Base-by-base conservation (phyloP, 2,888 invertebrate species). In the Octonoba sinensis region DNA sequence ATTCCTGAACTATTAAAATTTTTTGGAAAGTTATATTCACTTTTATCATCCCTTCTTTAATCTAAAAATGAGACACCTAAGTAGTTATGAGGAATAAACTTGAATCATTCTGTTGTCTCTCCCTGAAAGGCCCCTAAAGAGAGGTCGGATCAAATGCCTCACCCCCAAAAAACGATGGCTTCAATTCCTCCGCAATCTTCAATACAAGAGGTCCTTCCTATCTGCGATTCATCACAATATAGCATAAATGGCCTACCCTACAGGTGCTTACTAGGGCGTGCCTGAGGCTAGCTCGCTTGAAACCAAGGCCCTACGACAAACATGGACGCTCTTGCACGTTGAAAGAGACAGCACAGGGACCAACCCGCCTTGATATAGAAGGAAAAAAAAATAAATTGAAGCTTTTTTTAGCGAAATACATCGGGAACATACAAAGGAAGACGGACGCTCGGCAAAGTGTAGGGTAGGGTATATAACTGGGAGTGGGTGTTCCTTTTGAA, bases 401-500 rank as follows among this genome's bases (percentile, higher is more conserved):
- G 57, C 13, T 57, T 36, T 44, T 62, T 62, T 62, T 36, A n/a
- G n/a, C 24, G n/a, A 47, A 46, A 44, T 64, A 16, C 49, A 49
- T 65, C 49, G 65, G 65, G 46, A 16, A 49, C 46, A 24, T 49
- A 65, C 49, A 65, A 65, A 49, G 20, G 49, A 65, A 65, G 65
- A 65, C 65, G 65, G 49, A 65, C 65, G 54, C 18, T 20, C 54
- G 20, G 54, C 20, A 18, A n/a, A 65, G 46, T 24, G 65, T 49
- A 65, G 49, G 65, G 65, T 65, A 65, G 24, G 24, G 22, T 49
- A 49, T 65, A 20, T 16, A 44, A 62, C 49, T 65, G 24, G 65
- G 65, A 65, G 65, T 65, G 65, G 65, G 65, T 65, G 65, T 65
- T 49, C 20, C 47, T 64, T 49, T 65, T 65, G 22, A 65, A 65